Evolutionary conservation across 2,797 vertebrate species (phyloP), one percentile per base, ranked within the genome.

Genomic region (Etheostoma nigrum): DNA sequence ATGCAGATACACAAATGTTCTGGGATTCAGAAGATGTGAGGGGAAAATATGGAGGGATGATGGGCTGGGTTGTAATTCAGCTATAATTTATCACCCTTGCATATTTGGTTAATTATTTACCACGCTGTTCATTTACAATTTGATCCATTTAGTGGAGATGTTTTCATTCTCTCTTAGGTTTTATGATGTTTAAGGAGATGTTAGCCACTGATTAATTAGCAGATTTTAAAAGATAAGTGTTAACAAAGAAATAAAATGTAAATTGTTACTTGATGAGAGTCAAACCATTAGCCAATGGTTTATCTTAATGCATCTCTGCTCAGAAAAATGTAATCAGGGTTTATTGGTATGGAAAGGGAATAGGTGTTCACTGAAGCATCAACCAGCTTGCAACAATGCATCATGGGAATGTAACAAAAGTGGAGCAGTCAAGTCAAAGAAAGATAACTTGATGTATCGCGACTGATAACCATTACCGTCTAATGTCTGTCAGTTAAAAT

Each of bases 101-200:
- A 60, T 67, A 72, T 86, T 72, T 79, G 77, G 91, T 93, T 73
- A 85, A 93, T 93, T 89, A 91, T 93, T 92, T 81, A 89, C 45
- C 72, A 77, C 72, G 67, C 79, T 87, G 72, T 90, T 93, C 83
- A 91, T 91, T 87, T 79, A 68, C 72, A 78, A 51, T 76, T 83
- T 78, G 81, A 86, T 75, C 74, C 75, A 79, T 92, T 91, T 84
- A 79, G 66, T 51, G 69, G 70, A 79, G 67, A 80, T 81, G 76
- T 83, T 89, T 82, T 36, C 54, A 33, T 67, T 59, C 18, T 40
- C 6, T 70, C 12, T 48, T 48, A 58, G 48, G n/a, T 70, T 58
- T 72, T 40, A 61, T 33, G 19, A 73, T 68, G 64, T 75, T 81
- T 45, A 16, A 47, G 45, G 52, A 83, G 72, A 81, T 10, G 19